A percentile compares a stretch with the other conserved stretches of the same genome.
Conservation (phyloP, 2,888 invertebrate genomes). For the Dorcus parallelipipedus region DNA sequence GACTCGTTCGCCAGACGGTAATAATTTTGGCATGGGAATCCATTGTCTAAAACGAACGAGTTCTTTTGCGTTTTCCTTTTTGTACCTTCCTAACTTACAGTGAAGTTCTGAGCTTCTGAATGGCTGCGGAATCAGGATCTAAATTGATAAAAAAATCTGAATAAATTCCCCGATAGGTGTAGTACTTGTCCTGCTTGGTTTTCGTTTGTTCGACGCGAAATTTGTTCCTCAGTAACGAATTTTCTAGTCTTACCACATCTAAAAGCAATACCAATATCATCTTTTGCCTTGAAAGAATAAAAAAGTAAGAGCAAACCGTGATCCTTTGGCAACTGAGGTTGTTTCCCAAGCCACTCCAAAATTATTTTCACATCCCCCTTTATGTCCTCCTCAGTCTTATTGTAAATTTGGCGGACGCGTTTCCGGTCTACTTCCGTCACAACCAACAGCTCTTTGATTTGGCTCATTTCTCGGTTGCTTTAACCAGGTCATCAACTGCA, state of each 20-base stretch:
- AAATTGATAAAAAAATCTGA: not conserved
- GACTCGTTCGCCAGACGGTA: not conserved
- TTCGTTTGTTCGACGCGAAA: constrained; percentile 15
- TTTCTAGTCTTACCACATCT: constrained; percentile 13
- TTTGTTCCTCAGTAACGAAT: constrained; percentile 11
- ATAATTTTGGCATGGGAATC: not conserved
- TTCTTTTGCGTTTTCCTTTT: too few species aligned
- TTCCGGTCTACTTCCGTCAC: not conserved
- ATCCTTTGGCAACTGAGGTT: constrained; percentile 3
- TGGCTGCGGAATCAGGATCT: not conserved
- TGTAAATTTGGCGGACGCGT: not conserved
- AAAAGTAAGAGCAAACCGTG: not conserved
- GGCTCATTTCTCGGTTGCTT: not conserved
- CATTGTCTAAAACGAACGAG: not conserved
- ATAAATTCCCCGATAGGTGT: not conserved
- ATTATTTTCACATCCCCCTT: not conserved
- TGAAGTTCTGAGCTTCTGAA: too few species aligned
- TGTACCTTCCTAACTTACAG: too few species aligned
- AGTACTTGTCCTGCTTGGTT: constrained; percentile 12
- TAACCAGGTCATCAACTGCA: too few species aligned
- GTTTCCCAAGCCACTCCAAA: constrained; percentile 1
- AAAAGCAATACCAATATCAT: not conserved
- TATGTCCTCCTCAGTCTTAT: not conserved
- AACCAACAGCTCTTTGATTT: not conserved
- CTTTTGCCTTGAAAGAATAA: not conserved